Evolutionary conservation across 2,797 vertebrate species (phyloP).

Genomic region (Takifugu ocellatus): DNA sequence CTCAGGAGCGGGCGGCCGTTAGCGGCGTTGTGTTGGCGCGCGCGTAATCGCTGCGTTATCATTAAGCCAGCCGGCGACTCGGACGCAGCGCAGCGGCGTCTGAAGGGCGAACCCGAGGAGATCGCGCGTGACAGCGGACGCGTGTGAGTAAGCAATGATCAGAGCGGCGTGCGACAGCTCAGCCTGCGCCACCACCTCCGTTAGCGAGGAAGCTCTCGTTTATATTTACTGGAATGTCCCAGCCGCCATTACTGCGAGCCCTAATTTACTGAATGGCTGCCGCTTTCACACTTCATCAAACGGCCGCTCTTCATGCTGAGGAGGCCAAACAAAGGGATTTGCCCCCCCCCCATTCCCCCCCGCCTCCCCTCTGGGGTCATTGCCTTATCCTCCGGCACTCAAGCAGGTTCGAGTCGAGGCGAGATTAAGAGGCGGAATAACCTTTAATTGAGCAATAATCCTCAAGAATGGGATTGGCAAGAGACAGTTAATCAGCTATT

Average conservation of each 20-base stretch:
- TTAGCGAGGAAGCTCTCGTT: constrained; percentile 42
- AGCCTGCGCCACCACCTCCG: constrained; percentile 44
- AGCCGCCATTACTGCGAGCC: constrained; percentile 40
- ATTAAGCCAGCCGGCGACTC: constrained; percentile 53
- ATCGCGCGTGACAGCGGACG: constrained; percentile 69
- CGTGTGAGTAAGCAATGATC: constrained; percentile 72
- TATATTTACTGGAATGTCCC: constrained; percentile 31
- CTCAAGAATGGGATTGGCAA: constrained; percentile 54
- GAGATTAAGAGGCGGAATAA: constrained; percentile 51
- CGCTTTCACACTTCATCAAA: constrained; percentile 53
- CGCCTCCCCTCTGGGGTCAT: constrained; percentile 45
- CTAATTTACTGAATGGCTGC: constrained; percentile 43
- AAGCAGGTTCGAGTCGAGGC: constrained; percentile 61
- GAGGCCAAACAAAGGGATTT: constrained; percentile 44
- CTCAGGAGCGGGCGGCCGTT: too few species aligned
- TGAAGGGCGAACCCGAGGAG: constrained; percentile 72
- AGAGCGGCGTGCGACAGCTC: constrained; percentile 55
- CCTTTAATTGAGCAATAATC: constrained; percentile 70
- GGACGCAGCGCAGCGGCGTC: constrained; percentile 64
- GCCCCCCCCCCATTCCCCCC: background rate
- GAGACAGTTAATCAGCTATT: constrained; percentile 65
- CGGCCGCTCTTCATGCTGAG: constrained; percentile 37
- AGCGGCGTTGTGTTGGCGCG: too few species aligned
- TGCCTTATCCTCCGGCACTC: constrained; percentile 39
- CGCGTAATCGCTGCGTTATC: constrained; percentile 43